Evolutionary conservation across 2,113 vertebrate genomes (phyloP).

Genomic region (Hydropotes inermis): DNA sequence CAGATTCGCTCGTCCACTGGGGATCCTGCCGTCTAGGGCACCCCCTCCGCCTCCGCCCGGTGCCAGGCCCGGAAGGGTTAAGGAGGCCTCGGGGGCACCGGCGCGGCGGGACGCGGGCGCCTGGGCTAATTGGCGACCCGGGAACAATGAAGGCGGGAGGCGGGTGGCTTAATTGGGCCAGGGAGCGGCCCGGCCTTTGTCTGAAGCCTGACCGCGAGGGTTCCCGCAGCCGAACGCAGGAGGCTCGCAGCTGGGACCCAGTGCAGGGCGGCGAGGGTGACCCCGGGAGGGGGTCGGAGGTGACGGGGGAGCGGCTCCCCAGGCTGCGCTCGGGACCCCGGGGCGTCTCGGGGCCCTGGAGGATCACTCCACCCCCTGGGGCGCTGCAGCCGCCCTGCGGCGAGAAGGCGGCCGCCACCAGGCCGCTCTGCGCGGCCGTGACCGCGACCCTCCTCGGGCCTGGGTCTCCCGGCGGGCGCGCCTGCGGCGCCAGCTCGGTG

Average conservation of each 20-base stretch:
- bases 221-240: neutral
- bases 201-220: neutral
- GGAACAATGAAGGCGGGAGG: constrained; percentile 46
- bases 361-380: neutral
- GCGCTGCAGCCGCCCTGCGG: neutral
- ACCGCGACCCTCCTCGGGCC: neutral
- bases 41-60: neutral
- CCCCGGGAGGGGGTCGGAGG: neutral
- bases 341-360: neutral
- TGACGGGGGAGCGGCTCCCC: neutral
- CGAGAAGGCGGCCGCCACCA: rapidly evolving
- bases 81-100: neutral
- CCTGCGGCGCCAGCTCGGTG: neutral
- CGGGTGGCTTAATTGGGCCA: constrained; percentile 55
- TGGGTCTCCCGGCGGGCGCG: neutral
- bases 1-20: neutral
- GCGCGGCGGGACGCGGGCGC: constrained; percentile 17
- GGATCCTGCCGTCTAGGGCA: neutral
- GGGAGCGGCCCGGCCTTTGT: constrained; percentile 57
- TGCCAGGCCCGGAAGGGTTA: constrained; percentile 47
- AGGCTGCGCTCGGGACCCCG: neutral
- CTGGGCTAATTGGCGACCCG: constrained; percentile 54
- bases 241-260: neutral
- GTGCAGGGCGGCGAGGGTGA: neutral
- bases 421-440: neutral